Conservation (phyloP, 1,140 invertebrate genomes). For the Drosophila paulistorum region DNA sequence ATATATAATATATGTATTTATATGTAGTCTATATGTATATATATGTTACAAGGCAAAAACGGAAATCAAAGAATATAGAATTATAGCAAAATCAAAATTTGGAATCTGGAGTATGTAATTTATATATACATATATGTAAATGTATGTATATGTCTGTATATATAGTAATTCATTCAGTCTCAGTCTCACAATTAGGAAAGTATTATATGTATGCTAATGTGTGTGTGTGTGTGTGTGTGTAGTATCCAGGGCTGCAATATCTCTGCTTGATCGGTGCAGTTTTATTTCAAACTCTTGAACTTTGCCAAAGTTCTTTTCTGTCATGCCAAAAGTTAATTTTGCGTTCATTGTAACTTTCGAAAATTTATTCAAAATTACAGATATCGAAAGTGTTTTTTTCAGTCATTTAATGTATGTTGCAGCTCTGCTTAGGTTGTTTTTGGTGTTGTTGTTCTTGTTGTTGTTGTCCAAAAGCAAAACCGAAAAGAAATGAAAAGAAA, state of each 20-base stretch:
- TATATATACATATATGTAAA: conserved; percentile 9
- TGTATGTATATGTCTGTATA: conserved; percentile 47
- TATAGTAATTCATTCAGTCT: conserved; percentile 76
- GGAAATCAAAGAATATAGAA: conserved; percentile 7
- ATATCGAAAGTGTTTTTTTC: not conserved
- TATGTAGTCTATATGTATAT: conserved; percentile 25
- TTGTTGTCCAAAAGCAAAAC: conserved; percentile 38
- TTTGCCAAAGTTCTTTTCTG: not conserved
- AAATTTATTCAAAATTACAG: not conserved
- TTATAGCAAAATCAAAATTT: conserved; percentile 6
- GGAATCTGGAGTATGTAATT: not conserved
- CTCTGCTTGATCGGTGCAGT: not conserved
- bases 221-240: not conserved
- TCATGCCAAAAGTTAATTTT: too few relatives aligned
- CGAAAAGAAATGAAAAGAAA: conserved; percentile 56
- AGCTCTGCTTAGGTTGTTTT: not conserved
- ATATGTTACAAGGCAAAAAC: conserved; percentile 17
- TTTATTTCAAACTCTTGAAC: not conserved
- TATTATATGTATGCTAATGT: conserved; percentile 56
- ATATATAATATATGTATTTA: conserved; percentile 32
- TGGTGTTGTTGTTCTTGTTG: conserved; percentile 21
- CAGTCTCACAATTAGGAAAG: conserved; percentile 79
- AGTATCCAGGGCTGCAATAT: not conserved
- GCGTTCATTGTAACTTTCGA: not conserved
- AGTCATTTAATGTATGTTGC: not conserved